Evolutionary conservation across 1,140 invertebrate species (phyloP).

Genomic region (Nasonia vitripennis): DNA sequence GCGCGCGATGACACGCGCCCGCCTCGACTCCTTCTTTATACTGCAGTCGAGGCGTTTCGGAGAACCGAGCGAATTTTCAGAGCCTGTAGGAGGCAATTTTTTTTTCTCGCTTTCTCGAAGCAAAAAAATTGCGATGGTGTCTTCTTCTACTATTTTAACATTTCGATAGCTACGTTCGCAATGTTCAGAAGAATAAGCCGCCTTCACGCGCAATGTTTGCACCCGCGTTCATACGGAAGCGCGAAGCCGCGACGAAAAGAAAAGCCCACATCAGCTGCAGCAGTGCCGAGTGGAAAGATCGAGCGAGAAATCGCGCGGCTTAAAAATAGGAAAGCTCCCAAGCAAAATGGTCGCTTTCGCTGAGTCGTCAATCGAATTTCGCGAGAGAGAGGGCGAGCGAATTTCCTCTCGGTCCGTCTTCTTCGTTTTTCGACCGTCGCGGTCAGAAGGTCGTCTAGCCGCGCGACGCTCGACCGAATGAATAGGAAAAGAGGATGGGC

Average conservation of each 20-base stretch:
- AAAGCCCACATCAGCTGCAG: background rate
- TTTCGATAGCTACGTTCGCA: no score
- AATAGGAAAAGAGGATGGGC: constrained; percentile 44
- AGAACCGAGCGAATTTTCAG: background rate
- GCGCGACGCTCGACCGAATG: constrained; percentile 16
- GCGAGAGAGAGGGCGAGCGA: background rate
- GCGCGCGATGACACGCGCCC: background rate
- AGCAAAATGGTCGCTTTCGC: constrained; percentile 23
- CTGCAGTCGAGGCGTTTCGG: background rate
- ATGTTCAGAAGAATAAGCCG: no score
- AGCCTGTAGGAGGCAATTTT: background rate
- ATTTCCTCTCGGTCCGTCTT: constrained; percentile 9
- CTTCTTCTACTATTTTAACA: no score
- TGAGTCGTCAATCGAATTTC: constrained; percentile 50
- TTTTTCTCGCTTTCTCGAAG: background rate
- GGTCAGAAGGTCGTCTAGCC: constrained; percentile 29
- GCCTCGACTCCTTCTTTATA: background rate
- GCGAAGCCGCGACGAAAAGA: background rate
- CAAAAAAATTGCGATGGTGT: no score
- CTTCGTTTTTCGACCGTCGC: constrained; percentile 6
- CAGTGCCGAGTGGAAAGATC: background rate
- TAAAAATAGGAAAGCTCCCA: constrained; percentile 7
- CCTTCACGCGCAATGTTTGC: no score
- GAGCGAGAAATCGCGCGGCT: background rate
- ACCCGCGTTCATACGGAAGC: no score